Evolutionary conservation across 2,797 vertebrate species (phyloP).

Genomic region (Pempheris klunzingeri): DNA sequence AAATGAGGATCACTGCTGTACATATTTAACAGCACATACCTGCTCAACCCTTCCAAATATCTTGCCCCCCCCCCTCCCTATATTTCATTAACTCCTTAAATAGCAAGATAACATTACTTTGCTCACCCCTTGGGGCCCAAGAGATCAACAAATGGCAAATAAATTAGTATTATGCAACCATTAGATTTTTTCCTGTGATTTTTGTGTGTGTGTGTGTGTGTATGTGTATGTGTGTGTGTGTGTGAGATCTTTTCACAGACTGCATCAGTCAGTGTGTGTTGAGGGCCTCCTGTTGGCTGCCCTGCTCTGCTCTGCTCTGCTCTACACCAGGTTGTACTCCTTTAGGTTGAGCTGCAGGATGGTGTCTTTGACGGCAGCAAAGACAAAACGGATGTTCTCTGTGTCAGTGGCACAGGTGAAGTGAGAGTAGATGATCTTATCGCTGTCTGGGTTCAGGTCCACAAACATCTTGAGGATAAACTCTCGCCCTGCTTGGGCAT

Average conservation of each 20-base stretch:
- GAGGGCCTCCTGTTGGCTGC: constrained; percentile 40
- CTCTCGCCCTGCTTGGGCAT: constrained; percentile 94
- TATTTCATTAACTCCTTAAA: constrained; percentile 84
- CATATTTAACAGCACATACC: constrained; percentile 85
- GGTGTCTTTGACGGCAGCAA: constrained; percentile 97
- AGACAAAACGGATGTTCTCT: constrained; percentile 98
- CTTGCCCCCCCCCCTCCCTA: constrained; percentile 46
- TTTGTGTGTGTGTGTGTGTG: constrained; percentile 40
- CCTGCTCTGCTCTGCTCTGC: constrained; percentile 14
- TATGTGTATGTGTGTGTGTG: constrained; percentile 42
- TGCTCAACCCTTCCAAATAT: constrained; percentile 7
- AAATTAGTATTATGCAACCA: constrained; percentile 95
- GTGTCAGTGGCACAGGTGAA: constrained; percentile 98
- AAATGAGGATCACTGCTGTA: constrained; percentile 79
- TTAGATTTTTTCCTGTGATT: constrained; percentile 72
- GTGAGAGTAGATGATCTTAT: constrained; percentile 99
- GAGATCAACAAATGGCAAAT: constrained; percentile 92
- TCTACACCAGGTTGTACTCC: constrained; percentile 96
- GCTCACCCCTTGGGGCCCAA: constrained; percentile 84
- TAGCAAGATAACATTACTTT: constrained; percentile 90
- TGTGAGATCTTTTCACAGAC: constrained; percentile 86
- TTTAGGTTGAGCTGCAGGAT: constrained; percentile 97
- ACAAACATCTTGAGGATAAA: constrained; percentile 99
- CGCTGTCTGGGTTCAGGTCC: constrained; percentile 97
- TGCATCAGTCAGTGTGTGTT: constrained; percentile 80